Base-by-base conservation (phyloP, 2,113 vertebrate species). In the Lates calcarifer region DNA sequence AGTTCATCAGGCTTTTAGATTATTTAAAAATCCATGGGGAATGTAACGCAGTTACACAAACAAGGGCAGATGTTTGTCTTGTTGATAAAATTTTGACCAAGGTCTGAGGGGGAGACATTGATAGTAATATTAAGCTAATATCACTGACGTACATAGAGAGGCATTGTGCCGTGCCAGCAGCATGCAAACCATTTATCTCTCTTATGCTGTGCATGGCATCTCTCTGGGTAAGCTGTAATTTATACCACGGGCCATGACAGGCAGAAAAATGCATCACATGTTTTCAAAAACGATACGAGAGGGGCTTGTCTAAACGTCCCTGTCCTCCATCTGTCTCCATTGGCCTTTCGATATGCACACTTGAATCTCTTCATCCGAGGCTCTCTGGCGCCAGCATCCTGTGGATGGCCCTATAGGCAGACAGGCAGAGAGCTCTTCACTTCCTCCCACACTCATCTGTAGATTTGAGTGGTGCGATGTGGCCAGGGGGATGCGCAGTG, bases 291-390 rank as follows among this genome's bases (percentile, higher is more conserved):
- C 51, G 64, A 79, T 84, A 82, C 33, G 47, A 83, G 77, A 65
- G 73, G 39, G 56, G 76, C 68, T 82, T 77, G 84, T 89, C 82
- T 83, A 81, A 91, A 87, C 53, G 29, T 65, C 81, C 58, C 68
- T 43, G 37, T 87, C 70, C 80, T 83, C 85, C 86, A 89, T 91
- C 89, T 74, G 86, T 91, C 87, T 91, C 83, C 77, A 76, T 78
- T 89, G 87, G 86, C 83, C 86, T 90, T 88, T 92, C 45, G 60
- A 84, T 84, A 85, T 62, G 71, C 82, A 75, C 74, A 82, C 79
- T 87, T 64, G 71, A 86, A 75, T 85, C 86, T 86, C 82, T 83
- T 90, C 69, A 83, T 80, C 73, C 6, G 17, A 74, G 69, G 56
- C 72, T 87, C 77, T 77, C 81, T 89, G 82, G 81, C 84, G 74